phyloP scores from a whole-genome alignment of 2,797 vertebrate genomes.

The Mus minutoides region DNA sequence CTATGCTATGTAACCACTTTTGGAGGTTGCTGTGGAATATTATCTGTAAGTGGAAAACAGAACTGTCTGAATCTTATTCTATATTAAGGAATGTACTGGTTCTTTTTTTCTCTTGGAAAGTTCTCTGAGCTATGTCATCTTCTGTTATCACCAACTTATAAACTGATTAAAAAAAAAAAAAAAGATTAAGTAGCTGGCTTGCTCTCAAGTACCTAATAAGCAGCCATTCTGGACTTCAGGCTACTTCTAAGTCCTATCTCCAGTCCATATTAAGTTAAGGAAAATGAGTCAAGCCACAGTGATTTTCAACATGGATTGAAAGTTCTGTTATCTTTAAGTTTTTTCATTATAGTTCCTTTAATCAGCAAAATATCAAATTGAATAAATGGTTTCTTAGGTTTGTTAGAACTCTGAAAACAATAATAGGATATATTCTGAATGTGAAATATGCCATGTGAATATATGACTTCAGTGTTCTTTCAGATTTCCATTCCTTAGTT shows the following conservation, averaged over 20 bases:
- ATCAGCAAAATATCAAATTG: not conserved
- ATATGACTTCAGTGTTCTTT: not conserved
- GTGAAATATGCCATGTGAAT: not conserved
- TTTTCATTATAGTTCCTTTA: not conserved
- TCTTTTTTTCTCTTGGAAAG: not conserved
- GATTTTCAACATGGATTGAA: not conserved
- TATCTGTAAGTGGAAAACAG: not conserved
- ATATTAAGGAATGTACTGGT: not conserved
- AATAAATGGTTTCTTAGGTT: not conserved
- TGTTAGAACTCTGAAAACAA: not conserved
- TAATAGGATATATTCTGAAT: not conserved
- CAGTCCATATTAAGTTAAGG: not conserved
- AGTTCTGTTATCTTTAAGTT: not conserved
- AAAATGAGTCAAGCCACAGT: not conserved
- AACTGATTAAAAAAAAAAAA: not conserved
- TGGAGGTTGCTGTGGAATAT: not conserved
- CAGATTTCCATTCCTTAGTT: not conserved
- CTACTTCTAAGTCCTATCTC: fast-evolving
- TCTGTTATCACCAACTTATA: not conserved
- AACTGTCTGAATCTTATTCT: not conserved
- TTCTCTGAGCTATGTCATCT: not conserved
- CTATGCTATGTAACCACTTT: not conserved
- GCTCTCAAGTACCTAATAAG: not conserved
- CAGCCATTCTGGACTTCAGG: not conserved
- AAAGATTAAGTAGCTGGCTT: not conserved